Conservation (phyloP, 2,797 vertebrate species). For the Gallinago nigripennis region DNA sequence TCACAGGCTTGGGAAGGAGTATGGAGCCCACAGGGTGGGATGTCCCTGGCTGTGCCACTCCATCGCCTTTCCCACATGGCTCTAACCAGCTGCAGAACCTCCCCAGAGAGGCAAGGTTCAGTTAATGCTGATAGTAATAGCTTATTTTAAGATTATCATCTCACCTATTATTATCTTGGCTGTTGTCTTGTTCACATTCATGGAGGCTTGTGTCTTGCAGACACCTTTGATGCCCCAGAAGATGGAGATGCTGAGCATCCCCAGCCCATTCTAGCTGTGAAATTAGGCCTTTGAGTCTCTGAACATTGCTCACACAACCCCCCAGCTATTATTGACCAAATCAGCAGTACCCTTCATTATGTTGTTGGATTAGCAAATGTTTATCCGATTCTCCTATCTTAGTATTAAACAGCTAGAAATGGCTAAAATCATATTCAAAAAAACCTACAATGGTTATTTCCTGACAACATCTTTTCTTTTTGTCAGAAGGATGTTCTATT, state of each 20-base stretch:
- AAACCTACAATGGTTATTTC: neutral
- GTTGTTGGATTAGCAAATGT: neutral
- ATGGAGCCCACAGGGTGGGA: rapidly evolving
- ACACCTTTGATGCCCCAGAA: neutral
- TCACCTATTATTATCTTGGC: neutral
- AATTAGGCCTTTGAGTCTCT: neutral
- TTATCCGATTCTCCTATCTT: neutral
- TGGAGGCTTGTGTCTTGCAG: neutral
- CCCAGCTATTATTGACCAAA: neutral
- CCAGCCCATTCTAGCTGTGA: neutral
- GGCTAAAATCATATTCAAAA: neutral
- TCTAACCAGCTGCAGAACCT: neutral
- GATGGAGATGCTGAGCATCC: neutral
- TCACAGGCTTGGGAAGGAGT: neutral
- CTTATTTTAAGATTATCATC: neutral
- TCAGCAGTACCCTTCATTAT: neutral
- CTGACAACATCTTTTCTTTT: neutral
- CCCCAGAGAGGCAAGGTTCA: neutral
- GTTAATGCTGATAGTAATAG: neutral
- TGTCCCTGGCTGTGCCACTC: neutral
- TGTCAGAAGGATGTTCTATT: conserved; percentile 15
- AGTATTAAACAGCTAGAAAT: neutral
- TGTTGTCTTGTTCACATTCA: neutral
- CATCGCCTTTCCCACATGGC: rapidly evolving
- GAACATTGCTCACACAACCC: neutral